phyloP scores from a whole-genome alignment of 2,113 vertebrate genomes.

The Macheiramphus alcinus region DNA sequence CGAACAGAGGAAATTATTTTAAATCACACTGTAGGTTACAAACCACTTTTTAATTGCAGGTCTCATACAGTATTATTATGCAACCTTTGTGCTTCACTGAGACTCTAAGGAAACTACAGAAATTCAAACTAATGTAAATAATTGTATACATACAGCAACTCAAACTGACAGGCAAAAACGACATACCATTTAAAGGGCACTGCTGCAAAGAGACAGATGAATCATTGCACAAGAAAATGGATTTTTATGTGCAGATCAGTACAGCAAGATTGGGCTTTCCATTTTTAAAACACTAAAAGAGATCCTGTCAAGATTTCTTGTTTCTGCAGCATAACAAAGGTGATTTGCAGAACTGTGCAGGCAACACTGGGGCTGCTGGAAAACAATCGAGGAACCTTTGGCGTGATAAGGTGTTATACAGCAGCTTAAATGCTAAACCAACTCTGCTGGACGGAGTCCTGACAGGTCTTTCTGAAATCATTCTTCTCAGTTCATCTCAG shows the following conservation, averaged over 20 bases:
- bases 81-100: neutral
- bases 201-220: neutral
- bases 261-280: neutral
- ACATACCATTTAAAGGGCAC: neutral
- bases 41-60: neutral
- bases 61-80: neutral
- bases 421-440: neutral
- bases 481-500: neutral
- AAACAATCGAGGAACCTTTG: neutral
- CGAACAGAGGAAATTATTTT: neutral
- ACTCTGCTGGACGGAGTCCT: neutral
- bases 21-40: neutral
- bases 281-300: neutral
- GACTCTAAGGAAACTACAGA: neutral
- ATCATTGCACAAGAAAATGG: neutral
- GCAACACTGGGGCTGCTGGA: neutral
- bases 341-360: neutral
- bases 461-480: neutral
- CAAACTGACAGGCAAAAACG: neutral
- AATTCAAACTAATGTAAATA: neutral
- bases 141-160: neutral
- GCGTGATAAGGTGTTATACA: neutral
- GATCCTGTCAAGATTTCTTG: neutral
- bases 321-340: neutral
- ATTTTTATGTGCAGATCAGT: neutral